A percentile compares a stretch with the other conserved stretches of the same genome.
These are phyloP conservation scores for Augochlorella aurata DNA, from an alignment of 2,888 invertebrate species.

Conservation along the genomic window DNA sequence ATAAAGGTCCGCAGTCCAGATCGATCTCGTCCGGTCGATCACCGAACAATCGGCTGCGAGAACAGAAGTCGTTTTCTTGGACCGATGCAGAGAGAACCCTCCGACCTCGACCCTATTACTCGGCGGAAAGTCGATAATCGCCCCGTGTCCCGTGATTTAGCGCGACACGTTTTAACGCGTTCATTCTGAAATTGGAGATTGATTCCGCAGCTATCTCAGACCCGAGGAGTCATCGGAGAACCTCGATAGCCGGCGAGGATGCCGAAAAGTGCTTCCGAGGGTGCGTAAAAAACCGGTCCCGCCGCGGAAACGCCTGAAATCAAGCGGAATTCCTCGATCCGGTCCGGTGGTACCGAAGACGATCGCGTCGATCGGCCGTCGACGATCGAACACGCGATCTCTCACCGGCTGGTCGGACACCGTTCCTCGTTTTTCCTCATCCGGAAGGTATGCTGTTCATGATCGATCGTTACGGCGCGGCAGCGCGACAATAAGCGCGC, in stretches of 20 bases:
- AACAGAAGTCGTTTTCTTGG: background rate
- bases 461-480: constrained; percentile 60
- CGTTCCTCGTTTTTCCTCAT: background rate
- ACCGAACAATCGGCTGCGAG: no score
- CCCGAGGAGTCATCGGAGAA: background rate
- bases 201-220: no score
- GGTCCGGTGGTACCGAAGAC: no score
- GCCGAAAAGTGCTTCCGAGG: background rate
- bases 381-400: background rate
- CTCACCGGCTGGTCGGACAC: background rate
- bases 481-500: constrained; percentile 37
- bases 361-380: background rate
- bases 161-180: background rate
- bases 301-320: background rate
- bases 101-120: background rate
- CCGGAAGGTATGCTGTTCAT: background rate
- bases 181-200: background rate
- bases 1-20: no score
- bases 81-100: background rate
- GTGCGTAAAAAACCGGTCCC: background rate
- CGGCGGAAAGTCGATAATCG: background rate
- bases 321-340: background rate
- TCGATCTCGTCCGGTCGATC: no score
- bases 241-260: constrained; percentile 36
- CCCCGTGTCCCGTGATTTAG: background rate